Conservation (phyloP, 2,797 vertebrate species). For the Yasuhikotakia modesta region DNA sequence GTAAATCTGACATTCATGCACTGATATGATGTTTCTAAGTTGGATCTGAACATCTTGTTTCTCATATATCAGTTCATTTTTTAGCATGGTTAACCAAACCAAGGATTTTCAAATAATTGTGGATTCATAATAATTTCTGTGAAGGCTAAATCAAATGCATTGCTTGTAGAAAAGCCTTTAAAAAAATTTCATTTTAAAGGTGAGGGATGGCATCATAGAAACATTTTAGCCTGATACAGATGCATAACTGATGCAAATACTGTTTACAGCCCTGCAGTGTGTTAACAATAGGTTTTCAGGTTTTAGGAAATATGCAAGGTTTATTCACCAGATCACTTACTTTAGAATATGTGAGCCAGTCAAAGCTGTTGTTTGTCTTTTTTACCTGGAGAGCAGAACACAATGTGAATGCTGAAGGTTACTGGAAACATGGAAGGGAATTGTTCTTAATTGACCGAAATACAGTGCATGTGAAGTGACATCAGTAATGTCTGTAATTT, state of each 20-base stretch:
- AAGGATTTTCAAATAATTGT: no score
- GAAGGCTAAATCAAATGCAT: no score
- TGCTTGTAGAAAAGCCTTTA: no score
- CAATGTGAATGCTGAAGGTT: background rate
- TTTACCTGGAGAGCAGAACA: constrained; percentile 4
- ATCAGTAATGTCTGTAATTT: background rate
- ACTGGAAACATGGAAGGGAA: background rate
- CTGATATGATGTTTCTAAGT: background rate
- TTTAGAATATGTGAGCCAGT: background rate
- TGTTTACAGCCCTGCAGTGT: background rate
- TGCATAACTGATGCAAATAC: background rate
- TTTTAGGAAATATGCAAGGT: background rate
- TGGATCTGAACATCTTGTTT: background rate
- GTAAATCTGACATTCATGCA: background rate
- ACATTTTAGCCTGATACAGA: background rate
- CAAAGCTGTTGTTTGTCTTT: background rate
- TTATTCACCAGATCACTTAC: background rate
- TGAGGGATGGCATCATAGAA: background rate
- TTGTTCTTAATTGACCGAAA: constrained; percentile 7
- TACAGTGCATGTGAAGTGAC: background rate
- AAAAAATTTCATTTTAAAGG: background rate
- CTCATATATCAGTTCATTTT: no score
- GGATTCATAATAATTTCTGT: no score
- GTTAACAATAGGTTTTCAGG: no score
- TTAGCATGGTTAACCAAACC: no score